These are phyloP conservation scores for Odiellus spinosus DNA, from an alignment of 2,888 invertebrate genomes.

Conservation along the genomic window DNA sequence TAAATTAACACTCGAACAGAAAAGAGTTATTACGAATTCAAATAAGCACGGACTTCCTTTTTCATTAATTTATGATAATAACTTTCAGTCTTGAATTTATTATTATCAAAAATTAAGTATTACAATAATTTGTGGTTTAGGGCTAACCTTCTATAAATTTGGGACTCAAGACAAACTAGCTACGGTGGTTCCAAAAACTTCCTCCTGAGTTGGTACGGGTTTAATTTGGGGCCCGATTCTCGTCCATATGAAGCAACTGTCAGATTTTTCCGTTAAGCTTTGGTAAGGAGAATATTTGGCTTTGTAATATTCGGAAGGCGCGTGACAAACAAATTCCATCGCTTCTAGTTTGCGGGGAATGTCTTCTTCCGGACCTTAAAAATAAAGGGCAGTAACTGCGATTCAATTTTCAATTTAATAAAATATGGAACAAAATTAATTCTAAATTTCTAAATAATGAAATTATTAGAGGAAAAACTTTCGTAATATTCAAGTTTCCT, in stretches of 20 bases:
- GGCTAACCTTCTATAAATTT: too few relatives aligned
- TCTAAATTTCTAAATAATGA: neutral
- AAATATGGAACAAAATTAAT: slow-evolving; percentile 7
- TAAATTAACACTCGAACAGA: too few relatives aligned
- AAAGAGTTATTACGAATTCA: too few relatives aligned
- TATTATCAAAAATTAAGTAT: too few relatives aligned
- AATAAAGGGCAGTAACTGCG: too few relatives aligned
- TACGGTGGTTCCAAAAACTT: slow-evolving; percentile 11
- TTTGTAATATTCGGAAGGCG: slow-evolving; percentile 70
- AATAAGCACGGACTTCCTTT: too few relatives aligned
- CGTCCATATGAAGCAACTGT: slow-evolving; percentile 17
- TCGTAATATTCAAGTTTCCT: too few relatives aligned
- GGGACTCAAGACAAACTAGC: too few relatives aligned
- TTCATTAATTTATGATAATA: too few relatives aligned
- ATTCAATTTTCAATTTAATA: slow-evolving; percentile 1
- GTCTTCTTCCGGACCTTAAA: slow-evolving; percentile 75
- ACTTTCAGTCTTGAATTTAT: too few relatives aligned
- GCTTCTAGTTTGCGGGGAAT: slow-evolving; percentile 65
- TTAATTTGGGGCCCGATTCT: slow-evolving; percentile 13
- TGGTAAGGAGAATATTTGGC: slow-evolving; percentile 12
- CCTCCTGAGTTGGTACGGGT: slow-evolving; percentile 11
- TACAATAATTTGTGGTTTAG: too few relatives aligned
- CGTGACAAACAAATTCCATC: slow-evolving; percentile 84
- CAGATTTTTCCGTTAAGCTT: slow-evolving; percentile 6
- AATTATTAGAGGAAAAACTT: too few relatives aligned